These are phyloP conservation scores for Drosophila birchii DNA, from an alignment of 2,888 invertebrate species.

Conservation along the genomic window DNA sequence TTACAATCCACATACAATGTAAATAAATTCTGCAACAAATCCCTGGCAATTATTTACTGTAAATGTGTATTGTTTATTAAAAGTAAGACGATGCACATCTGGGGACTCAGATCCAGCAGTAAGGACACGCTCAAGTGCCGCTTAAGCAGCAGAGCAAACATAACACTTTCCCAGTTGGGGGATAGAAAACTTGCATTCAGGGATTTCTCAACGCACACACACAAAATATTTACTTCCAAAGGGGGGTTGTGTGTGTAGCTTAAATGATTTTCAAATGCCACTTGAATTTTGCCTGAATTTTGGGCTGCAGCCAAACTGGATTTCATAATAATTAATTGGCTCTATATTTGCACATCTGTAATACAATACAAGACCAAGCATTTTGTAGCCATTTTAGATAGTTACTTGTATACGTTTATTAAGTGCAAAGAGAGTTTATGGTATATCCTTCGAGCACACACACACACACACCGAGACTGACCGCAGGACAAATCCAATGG, in stretches of 20 bases:
- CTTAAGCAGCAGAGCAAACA: slow-evolving; percentile 68
- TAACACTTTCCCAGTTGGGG: slow-evolving; percentile 63
- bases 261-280: slow-evolving; percentile 62
- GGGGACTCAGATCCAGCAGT: slow-evolving; percentile 21
- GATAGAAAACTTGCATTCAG: slow-evolving; percentile 31
- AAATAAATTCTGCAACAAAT: slow-evolving; percentile 63
- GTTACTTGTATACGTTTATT: slow-evolving; percentile 61
- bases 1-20: slow-evolving; percentile 15
- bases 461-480: not conserved
- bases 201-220: slow-evolving; percentile 16
- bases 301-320: slow-evolving; percentile 51
- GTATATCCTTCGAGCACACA: slow-evolving; percentile 18
- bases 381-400: slow-evolving; percentile 58
- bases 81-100: slow-evolving; percentile 59
- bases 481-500: slow-evolving; percentile 36
- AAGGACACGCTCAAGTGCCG: slow-evolving; percentile 55
- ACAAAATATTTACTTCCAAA: slow-evolving; percentile 53
- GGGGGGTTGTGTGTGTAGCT: slow-evolving; percentile 20
- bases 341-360: slow-evolving; percentile 68
- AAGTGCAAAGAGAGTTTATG: slow-evolving; percentile 54
- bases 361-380: slow-evolving; percentile 49
- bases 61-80: slow-evolving; percentile 79
- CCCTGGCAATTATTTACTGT: slow-evolving; percentile 77
- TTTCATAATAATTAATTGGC: slow-evolving; percentile 79
- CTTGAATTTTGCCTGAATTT: slow-evolving; percentile 37